Evolutionary conservation across 2,797 vertebrate genomes (phyloP).

Genomic region (Liparis tanakae): DNA sequence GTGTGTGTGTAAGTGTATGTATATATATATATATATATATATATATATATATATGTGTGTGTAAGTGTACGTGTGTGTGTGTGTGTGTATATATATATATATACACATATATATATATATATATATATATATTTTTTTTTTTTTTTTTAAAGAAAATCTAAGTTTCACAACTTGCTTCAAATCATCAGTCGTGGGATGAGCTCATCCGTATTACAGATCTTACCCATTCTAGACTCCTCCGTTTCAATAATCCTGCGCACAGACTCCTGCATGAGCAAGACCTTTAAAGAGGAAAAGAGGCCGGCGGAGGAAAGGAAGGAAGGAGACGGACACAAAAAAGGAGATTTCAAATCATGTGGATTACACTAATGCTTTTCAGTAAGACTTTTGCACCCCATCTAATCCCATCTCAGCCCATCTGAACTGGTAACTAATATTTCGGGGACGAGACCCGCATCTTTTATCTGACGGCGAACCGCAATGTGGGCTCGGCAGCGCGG

Average conservation of each 20-base stretch:
- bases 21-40: background rate
- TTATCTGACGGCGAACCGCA: slow-evolving; percentile 8
- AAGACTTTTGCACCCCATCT: slow-evolving; percentile 45
- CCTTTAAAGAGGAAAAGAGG: slow-evolving; percentile 77
- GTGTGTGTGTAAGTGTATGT: too few relatives aligned
- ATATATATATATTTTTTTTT: too few relatives aligned
- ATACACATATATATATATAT: background rate
- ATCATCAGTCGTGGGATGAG: slow-evolving; percentile 45
- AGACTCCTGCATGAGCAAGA: slow-evolving; percentile 97
- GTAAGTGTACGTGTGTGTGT: too few relatives aligned
- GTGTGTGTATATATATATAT: background rate
- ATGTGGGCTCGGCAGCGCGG: background rate
- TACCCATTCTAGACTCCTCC: slow-evolving; percentile 97
- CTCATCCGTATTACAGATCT: slow-evolving; percentile 56
- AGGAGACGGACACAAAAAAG: slow-evolving; percentile 39
- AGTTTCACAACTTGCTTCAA: slow-evolving; percentile 34
- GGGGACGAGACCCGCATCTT: slow-evolving; percentile 12
- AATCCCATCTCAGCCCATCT: slow-evolving; percentile 40
- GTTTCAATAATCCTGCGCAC: slow-evolving; percentile 96
- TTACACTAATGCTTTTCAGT: slow-evolving; percentile 45
- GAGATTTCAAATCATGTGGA: slow-evolving; percentile 53
- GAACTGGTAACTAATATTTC: slow-evolving; percentile 21
- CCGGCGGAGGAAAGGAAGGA: background rate
- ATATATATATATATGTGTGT: background rate
- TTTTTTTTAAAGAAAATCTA: slow-evolving; percentile 12